A percentile compares a stretch with the other conserved stretches of the same genome.
phyloP scores from a whole-genome alignment of 2,888 invertebrate genomes.

The Harpalus rubripes region DNA sequence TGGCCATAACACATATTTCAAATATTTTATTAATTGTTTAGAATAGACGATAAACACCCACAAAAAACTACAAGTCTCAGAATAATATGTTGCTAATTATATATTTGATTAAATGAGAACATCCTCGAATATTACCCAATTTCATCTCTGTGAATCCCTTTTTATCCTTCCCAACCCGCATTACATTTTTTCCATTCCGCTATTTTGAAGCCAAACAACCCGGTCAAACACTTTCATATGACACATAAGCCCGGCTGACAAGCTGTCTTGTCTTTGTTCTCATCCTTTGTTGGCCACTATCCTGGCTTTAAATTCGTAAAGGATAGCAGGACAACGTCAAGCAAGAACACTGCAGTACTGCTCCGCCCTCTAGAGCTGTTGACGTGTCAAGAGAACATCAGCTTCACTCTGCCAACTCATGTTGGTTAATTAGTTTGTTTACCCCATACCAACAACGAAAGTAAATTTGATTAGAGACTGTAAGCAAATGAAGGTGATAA shows the following conservation, averaged over 20 bases:
- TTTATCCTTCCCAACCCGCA: background rate
- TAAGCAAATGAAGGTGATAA: background rate
- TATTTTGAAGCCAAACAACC: background rate
- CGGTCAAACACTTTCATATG: background rate
- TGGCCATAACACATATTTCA: no score
- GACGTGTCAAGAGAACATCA: background rate
- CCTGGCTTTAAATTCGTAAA: background rate
- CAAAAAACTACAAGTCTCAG: no score
- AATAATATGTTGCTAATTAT: no score
- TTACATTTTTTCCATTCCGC: background rate
- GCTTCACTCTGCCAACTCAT: background rate
- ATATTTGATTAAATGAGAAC: background rate
- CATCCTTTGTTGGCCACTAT: background rate
- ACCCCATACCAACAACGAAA: background rate
- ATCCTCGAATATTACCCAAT: background rate
- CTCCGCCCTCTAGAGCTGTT: background rate
- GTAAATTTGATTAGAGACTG: background rate
- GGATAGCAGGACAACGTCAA: background rate
- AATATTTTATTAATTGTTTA: no score
- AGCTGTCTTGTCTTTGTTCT: background rate
- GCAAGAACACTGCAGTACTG: background rate
- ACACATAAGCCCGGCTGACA: background rate
- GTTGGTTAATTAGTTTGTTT: conserved; percentile 37
- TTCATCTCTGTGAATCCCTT: background rate
- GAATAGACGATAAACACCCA: no score